Evolutionary conservation across 2,888 invertebrate species (phyloP), one percentile per base, ranked within the genome.

Genomic region (Achlya flavicornis): DNA sequence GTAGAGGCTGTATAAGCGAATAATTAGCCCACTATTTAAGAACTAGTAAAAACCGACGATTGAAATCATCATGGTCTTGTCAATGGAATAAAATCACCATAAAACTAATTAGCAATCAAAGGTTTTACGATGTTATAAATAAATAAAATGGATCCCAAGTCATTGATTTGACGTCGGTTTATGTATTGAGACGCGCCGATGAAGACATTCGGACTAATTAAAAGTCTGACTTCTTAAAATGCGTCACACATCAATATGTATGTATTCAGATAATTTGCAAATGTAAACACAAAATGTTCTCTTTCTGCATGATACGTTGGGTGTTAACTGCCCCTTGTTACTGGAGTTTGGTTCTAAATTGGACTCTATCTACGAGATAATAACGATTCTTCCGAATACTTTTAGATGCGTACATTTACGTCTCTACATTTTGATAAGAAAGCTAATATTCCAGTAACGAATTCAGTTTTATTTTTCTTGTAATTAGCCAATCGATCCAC

Each of bases 71-170:
- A 71, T 70, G 76, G 74, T 77, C 78, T 78, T 84, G 85, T 84
- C 81, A 83, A 80, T 71, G 75, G 80, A 85, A 87, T 88, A 85
- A 86, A 87, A 89, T 77, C 71, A 69, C 81, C 84, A 87, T 91
- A 90, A 89, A 92, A 84, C 87, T 91, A 90, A 92, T 92, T 91
- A 92, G 89, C 86, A 86, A 92, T 88, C 84, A 83, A 87, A 87
- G 80, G 79, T 84, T 92, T 90, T 92, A 92, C 81, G 83, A 81
- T 67, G 79, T 77, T 68, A 80, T 91, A 92, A 91, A 91, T 88
- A 86, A 88, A 92, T 90, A 90, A 91, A 91, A 84, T 81, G 78
- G 79, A 76, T 71, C 77, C 78, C 75, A 71, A 72, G 66, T 65
- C 85, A 83, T 83, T 80, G 74, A 74, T 80, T 78, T 69, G 74